Evolutionary conservation across 2,888 invertebrate species (phyloP).

Genomic region (Biston stratarius): DNA sequence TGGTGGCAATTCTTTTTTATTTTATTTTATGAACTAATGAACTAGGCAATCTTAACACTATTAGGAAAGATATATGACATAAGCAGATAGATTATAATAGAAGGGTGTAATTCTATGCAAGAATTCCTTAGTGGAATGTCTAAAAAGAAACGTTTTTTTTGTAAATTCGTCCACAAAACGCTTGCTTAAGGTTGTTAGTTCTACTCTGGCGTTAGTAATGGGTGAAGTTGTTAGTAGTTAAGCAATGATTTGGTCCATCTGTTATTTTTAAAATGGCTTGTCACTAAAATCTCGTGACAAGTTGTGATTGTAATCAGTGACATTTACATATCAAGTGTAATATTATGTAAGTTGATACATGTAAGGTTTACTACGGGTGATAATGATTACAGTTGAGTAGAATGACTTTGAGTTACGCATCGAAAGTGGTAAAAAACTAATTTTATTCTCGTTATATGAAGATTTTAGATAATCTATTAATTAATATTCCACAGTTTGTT

Average conservation of each 20-base stretch:
- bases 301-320: slow-evolving; percentile 38
- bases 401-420: slow-evolving; percentile 5
- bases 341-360: slow-evolving; percentile 39
- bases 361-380: slow-evolving; percentile 20
- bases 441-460: not conserved
- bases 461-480: not conserved
- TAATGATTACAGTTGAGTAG: slow-evolving; percentile 21
- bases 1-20: too few relatives aligned
- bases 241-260: not conserved
- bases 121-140: too few relatives aligned
- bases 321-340: slow-evolving; percentile 44
- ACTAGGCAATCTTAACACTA: too few relatives aligned
- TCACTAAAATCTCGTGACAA: slow-evolving; percentile 35
- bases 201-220: too few relatives aligned
- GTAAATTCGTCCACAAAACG: too few relatives aligned
- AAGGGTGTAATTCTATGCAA: too few relatives aligned
- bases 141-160: too few relatives aligned
- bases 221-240: not conserved
- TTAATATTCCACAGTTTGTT: not conserved
- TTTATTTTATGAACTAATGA: too few relatives aligned
- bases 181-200: too few relatives aligned
- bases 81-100: too few relatives aligned
- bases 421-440: not conserved
- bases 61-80: too few relatives aligned
- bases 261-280: slow-evolving; percentile 29